Conservation (phyloP, 2,797 vertebrate species). For the Neosilurus hyrtlii region DNA sequence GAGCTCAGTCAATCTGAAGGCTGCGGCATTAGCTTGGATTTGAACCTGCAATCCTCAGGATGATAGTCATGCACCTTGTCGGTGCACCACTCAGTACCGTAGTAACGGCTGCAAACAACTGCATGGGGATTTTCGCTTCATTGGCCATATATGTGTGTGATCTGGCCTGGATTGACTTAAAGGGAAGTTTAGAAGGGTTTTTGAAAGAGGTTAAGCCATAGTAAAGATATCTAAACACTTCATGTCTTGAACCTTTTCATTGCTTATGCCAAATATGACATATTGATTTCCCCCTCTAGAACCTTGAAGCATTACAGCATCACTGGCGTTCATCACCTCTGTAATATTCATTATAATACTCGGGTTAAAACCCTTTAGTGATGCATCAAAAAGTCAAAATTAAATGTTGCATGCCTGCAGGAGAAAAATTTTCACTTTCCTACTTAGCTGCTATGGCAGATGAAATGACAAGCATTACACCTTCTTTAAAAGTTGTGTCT, state of each 20-base stretch:
- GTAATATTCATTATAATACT: background rate
- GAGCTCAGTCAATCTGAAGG: too few relatives aligned
- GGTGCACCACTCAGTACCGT: too few relatives aligned
- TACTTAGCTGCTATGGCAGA: too few relatives aligned
- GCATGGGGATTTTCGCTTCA: background rate
- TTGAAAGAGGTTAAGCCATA: background rate
- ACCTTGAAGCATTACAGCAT: background rate
- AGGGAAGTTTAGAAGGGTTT: background rate
- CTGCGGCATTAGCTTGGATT: too few relatives aligned
- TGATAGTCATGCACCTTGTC: too few relatives aligned
- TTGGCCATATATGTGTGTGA: background rate
- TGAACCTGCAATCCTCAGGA: too few relatives aligned
- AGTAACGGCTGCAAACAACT: background rate
- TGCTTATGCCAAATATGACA: background rate
- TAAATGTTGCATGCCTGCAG: background rate
- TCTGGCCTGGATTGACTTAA: background rate
- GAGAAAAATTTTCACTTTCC: background rate
- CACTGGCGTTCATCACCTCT: background rate
- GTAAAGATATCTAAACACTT: background rate
- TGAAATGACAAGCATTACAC: background rate
- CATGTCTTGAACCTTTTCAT: background rate
- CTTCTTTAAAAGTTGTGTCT: background rate
- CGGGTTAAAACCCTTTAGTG: background rate
- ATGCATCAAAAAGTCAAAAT: background rate
- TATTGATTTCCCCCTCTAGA: too few relatives aligned